Evolutionary conservation across 2,888 invertebrate genomes (phyloP), one percentile per base, ranked within the genome.

Genomic region (Lymantria monacha): DNA sequence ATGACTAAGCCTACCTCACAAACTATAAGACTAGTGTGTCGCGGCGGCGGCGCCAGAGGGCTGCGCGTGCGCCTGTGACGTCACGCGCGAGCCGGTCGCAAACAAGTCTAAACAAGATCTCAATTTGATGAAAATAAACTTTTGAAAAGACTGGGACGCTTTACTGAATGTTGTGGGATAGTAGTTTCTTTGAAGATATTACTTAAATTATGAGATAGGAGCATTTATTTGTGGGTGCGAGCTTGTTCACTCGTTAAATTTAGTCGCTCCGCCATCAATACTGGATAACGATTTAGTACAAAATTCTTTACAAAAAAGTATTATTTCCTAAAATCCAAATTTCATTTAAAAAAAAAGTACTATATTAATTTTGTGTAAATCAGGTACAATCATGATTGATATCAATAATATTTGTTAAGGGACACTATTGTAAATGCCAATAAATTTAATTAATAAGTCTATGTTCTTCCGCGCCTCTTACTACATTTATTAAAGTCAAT

Each of bases 1-100:
- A 90, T 91, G 91, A 91, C 90, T 90, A 87, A 85, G 91, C 91
- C 90, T 91, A 91, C 91, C 91, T 91, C 91, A 91, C 88, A 88
- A 86, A 85, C 85, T 83, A 80, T 81, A 81, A 79, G 89, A 84
- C 87, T 81, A 73, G 77, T 65, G 79, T 66, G 72, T 74, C 74
- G 76, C 67, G 63, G 70, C 70, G 71, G 62, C 65, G 68, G 57
- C 69, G 63, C 55, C 60, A 66, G 11, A 56, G 49, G 56, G 57
- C 46, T 40, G 61, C 51, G 59, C 53, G 53, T 40, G 56, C 52
- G 57, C 51, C 50, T 52, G 55, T 59, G 66, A 63, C 66, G 69
- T 69, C 70, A 60, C 61, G 62, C 66, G 67, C 70, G 73, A 68
- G 74, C 77, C 75, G 77, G 80, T 81, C 86, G 82, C 81, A 79